Evolutionary conservation across 2,797 vertebrate species (phyloP).

Genomic region (Enteromius treurensis): DNA sequence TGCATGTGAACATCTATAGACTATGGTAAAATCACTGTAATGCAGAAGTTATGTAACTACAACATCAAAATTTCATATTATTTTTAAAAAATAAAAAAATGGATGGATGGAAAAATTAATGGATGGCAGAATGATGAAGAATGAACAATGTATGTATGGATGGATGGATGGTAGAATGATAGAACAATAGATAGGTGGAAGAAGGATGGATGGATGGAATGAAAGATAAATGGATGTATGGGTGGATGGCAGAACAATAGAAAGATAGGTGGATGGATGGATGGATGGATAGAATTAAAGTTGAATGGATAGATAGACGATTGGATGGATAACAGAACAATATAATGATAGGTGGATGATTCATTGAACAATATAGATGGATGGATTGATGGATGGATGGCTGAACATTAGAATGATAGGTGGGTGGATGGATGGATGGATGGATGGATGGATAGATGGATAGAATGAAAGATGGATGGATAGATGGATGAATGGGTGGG

Average conservation of each 20-base stretch:
- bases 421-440: fast-evolving
- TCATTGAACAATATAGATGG: background rate
- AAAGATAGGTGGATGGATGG: background rate
- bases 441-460: background rate
- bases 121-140: no score
- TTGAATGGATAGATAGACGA: fast-evolving
- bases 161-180: background rate
- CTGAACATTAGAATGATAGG: fast-evolving
- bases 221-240: background rate
- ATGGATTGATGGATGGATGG: fast-evolving
- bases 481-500: no score
- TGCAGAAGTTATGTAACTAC: background rate
- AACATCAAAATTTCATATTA: background rate
- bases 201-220: background rate
- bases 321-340: background rate
- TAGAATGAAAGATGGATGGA: background rate
- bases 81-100: background rate
- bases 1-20: background rate
- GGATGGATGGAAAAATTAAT: background rate
- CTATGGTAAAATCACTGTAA: background rate
- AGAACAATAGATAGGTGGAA: no score
- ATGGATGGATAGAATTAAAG: fast-evolving
- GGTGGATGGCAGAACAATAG: background rate
- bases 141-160: no score
- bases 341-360: background rate